Base-by-base conservation (phyloP, 1,140 invertebrate genomes). In the Pseudomyrmex concolor region DNA sequence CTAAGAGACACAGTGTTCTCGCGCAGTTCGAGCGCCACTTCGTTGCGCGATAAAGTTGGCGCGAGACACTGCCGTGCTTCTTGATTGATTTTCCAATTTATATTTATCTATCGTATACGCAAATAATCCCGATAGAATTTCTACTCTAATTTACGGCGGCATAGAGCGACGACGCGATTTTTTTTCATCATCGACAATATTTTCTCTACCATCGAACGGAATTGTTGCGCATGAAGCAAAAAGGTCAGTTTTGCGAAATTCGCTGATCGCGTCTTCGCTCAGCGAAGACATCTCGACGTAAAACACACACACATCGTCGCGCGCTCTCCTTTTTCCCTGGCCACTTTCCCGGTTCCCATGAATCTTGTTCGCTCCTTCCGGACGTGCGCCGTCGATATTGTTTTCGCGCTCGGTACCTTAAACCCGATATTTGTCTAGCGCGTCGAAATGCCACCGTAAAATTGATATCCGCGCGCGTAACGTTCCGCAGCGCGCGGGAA, bases 401-500 rank as follows among this genome's bases (percentile, higher is more conserved):
- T 48, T 64, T 63, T 64, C 81, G 9, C 57, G 54, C 17, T 12
- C 19, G 73, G 10, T 59, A 70, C 74, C 73, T 86, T 77, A 64
- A 85, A 81, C 83, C 68, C 60, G 80, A 66, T 66, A 84, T 89
- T 89, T 86, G 88, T 87, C 86, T 80, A 63, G 55, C 86, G 57
- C 43, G 74, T 55, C 25, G 54, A 68, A 48, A 83, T 55, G 86
- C 78, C 73, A 54, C 10, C 57, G 77, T 22, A 83, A 87, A 84
- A 86, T 86, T 86, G 85, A 86, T 86, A 76, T 55, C 64, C 63
- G 55, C 50, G 73, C 55, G 48, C 50, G 73, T 59, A 70, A 50
- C 71, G 50, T 25, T 3, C 51, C 22, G n/a, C 43, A 4, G 10
- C 15, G n/a, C 13, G 62, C 10, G 13, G 50, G 1, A 13, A 51